A percentile compares a stretch with the other conserved stretches of the same genome.
These are phyloP conservation scores for Conger conger DNA, from an alignment of 2,113 vertebrate species.

Conservation along the genomic window DNA sequence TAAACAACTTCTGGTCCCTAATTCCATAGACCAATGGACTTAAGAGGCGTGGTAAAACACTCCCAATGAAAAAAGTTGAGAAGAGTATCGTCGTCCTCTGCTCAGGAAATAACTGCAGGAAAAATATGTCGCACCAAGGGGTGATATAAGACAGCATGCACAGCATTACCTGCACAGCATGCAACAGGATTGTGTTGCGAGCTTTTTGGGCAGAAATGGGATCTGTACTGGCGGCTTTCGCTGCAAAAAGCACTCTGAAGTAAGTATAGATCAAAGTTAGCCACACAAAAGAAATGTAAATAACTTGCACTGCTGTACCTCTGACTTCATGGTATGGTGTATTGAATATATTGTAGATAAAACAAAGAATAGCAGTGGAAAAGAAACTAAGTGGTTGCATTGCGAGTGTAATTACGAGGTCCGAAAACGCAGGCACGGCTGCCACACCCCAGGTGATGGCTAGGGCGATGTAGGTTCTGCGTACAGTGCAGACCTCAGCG, in stretches of 20 bases:
- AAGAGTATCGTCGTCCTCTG: constrained; percentile 29
- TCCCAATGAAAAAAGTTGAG: constrained; percentile 40
- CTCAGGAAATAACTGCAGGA: constrained; percentile 19
- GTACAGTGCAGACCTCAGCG: constrained; percentile 48
- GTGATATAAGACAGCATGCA: constrained; percentile 49
- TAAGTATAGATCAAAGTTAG: constrained; percentile 54
- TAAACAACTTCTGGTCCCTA: constrained; percentile 50
- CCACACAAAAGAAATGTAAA: constrained; percentile 50
- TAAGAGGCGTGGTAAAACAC: constrained; percentile 52
- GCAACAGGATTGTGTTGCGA: constrained; percentile 57
- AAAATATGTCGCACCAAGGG: constrained; percentile 25
- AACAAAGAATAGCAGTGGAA: constrained; percentile 25
- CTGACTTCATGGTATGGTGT: constrained; percentile 35
- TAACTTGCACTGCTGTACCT: constrained; percentile 7
- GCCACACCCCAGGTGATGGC: constrained; percentile 45
- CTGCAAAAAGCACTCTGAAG: constrained; percentile 43
- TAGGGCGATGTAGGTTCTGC: constrained; percentile 46
- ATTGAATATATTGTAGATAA: not conserved
- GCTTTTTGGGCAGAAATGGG: constrained; percentile 47
- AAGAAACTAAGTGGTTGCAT: constrained; percentile 27
- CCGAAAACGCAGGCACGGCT: constrained; percentile 34
- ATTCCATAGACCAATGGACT: constrained; percentile 59
- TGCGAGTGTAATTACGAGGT: constrained; percentile 38
- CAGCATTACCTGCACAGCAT: constrained; percentile 53
- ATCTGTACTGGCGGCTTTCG: constrained; percentile 30